These are phyloP conservation scores for Pelobates fuscus DNA, from an alignment of 2,113 vertebrate species.

Conservation along the genomic window DNA sequence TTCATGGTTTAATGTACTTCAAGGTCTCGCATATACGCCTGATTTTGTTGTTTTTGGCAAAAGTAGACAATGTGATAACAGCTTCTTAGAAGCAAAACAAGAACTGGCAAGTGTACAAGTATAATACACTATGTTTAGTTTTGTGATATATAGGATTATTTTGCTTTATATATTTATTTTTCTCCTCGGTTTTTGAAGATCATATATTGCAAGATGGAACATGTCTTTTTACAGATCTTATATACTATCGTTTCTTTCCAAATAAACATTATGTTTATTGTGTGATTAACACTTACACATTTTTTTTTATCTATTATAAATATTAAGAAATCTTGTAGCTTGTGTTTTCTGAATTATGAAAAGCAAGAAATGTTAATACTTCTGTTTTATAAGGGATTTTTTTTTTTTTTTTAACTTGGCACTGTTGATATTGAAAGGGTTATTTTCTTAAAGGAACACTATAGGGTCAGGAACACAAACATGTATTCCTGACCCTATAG, in stretches of 20 bases:
- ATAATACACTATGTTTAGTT: constrained; percentile 44
- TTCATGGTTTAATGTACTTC: constrained; percentile 35
- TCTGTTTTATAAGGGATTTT: background rate
- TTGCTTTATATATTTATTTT: constrained; percentile 22
- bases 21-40: constrained; percentile 41
- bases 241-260: background rate
- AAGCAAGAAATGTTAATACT: background rate
- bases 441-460: no score
- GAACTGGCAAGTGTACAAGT: constrained; percentile 23
- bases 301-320: background rate
- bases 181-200: constrained; percentile 1
- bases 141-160: constrained; percentile 42
- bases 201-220: constrained; percentile 8
- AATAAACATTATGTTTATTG: constrained; percentile 2
- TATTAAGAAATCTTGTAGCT: background rate
- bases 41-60: constrained; percentile 48
- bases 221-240: background rate
- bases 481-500: no score
- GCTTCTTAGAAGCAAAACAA: constrained; percentile 40
- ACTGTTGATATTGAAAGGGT: no score
- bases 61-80: constrained; percentile 39
- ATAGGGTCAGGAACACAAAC: no score
- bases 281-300: background rate
- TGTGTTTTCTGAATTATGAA: background rate
- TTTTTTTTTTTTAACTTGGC: no score